Base-by-base conservation (phyloP, 1,140 invertebrate species). In the Bombus polaris region DNA sequence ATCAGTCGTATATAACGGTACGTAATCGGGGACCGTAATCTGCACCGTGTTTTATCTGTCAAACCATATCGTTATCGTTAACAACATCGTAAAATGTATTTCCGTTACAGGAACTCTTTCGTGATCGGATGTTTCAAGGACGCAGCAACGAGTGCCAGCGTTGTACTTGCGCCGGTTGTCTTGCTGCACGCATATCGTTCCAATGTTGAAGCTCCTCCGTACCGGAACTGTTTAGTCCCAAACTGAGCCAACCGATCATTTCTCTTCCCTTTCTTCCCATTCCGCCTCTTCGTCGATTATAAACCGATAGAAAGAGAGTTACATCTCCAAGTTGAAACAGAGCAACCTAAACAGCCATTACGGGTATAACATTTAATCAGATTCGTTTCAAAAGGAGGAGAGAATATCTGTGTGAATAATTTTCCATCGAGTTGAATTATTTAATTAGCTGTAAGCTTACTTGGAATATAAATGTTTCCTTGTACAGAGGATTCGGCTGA, bases 391-490 rank as follows among this genome's bases (percentile, higher is more conserved):
- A 68, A 53, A 22, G n/a, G 2, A 35, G 32, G 2, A 66, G 32
- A 18, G 13, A 8, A 66, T 12, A 66, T 66, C 5, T 22, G 2
- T 18, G 10, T 37, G n/a, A 5, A 57, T 81, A 8, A 5, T 74
- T 32, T 66, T 37, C 28, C 57, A 12, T 6, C 25, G 3, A 71
- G 5, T 28, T 42, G 28, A 22, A 8, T 4, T 39, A 25, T 22
- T 39, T 9, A 53, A 68, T 37, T 35, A 39, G 28, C 13, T 15
- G 13, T 15, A 10, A 62, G 8, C 32, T 94, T 95, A 98, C 98
- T 96, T 99, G 98, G 96, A 99, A 99, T 94, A 99, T 97, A 94
- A 99, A 99, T 2, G 98, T 98, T 95, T 99, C 98, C 94, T 99
- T 99, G 93, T 98, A 99, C 15, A 99, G 96, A 66, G 98, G 98